phyloP scores from a whole-genome alignment of 2,888 invertebrate genomes.

The Eilema depressum region DNA sequence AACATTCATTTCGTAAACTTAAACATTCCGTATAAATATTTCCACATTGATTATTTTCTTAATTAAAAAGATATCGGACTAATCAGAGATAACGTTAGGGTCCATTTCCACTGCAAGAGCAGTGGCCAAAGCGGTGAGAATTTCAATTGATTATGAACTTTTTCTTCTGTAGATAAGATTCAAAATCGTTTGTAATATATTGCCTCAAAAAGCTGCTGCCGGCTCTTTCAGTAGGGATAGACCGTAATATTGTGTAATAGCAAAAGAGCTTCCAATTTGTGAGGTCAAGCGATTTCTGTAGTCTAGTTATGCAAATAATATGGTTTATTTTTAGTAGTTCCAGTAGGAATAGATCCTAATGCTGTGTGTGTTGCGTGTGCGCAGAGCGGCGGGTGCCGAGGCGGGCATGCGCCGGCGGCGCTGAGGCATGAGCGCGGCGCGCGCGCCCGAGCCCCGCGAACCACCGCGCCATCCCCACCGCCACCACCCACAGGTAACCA shows the following conservation, averaged over 20 bases:
- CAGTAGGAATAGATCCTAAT: neutral
- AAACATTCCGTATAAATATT: neutral
- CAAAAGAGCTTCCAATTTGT: no score
- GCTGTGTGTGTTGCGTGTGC: conserved; percentile 30
- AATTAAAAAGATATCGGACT: conserved; percentile 7
- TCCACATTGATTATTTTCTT: conserved; percentile 5
- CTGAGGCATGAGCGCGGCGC: conserved; percentile 84
- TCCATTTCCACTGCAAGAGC: no score
- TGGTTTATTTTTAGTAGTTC: no score
- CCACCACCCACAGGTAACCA: conserved; percentile 75
- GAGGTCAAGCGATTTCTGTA: no score
- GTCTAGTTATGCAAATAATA: no score
- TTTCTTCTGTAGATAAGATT: no score
- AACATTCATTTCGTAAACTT: neutral
- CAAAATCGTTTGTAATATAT: no score
- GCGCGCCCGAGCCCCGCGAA: conserved; percentile 82
- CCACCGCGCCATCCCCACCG: conserved; percentile 78
- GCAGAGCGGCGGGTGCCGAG: conserved; percentile 70
- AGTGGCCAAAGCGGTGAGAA: no score
- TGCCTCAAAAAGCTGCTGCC: no score
- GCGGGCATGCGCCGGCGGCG: conserved; percentile 79
- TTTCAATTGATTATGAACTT: no score
- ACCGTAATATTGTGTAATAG: no score
- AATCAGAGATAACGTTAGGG: conserved; percentile 10
- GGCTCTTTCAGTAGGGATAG: no score